Conservation (phyloP, 2,888 invertebrate genomes). For the Megaustenia siamemsis region DNA sequence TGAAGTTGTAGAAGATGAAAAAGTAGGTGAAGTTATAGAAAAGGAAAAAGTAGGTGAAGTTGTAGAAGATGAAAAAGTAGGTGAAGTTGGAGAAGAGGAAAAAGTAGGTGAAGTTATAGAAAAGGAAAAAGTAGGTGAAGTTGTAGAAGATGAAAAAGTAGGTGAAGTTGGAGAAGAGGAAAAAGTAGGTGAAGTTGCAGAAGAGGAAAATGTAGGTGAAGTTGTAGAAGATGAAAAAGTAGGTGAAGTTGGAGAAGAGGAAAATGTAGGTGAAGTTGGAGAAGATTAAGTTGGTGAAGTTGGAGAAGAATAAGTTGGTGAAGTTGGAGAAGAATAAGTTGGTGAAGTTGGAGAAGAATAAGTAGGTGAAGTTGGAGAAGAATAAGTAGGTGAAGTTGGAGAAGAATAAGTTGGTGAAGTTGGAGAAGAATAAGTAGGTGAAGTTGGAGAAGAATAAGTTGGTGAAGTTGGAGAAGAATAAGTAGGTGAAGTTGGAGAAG, state of each 20-base stretch:
- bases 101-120: not conserved
- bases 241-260: not conserved
- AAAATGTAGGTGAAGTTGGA: not conserved
- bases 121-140: no score
- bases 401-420: not conserved
- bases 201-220: not conserved
- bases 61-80: not conserved
- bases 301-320: conserved; percentile 2
- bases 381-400: not conserved
- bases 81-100: no score
- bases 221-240: not conserved
- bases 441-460: not conserved
- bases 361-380: not conserved
- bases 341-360: not conserved
- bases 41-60: not conserved
- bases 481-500: not conserved
- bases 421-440: not conserved
- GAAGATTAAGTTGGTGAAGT: not conserved
- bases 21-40: not conserved
- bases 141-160: no score
- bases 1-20: not conserved
- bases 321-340: conserved; percentile 3
- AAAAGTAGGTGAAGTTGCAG: not conserved
- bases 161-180: no score
- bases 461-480: conserved; percentile 8